Conservation (phyloP, 2,797 vertebrate species). For the Acropternis orthonyx region DNA sequence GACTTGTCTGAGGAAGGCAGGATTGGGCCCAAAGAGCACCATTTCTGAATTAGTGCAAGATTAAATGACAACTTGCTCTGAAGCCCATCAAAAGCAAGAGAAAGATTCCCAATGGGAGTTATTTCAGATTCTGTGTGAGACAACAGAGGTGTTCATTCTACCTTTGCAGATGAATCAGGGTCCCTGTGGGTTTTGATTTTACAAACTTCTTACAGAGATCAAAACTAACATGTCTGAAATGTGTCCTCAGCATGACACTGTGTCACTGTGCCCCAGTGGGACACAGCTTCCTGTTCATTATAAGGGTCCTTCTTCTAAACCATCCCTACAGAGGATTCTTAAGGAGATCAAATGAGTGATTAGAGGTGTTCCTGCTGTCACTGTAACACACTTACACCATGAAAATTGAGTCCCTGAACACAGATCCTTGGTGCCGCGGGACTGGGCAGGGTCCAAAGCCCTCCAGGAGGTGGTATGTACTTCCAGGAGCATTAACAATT, state of each 20-base stretch:
- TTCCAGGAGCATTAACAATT: slow-evolving; percentile 33
- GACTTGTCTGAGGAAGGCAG: neutral
- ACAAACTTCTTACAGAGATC: slow-evolving; percentile 47
- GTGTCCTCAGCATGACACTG: neutral
- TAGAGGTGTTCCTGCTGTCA: slow-evolving; percentile 45
- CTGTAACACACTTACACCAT: slow-evolving; percentile 23
- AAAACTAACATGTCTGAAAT: slow-evolving; percentile 17
- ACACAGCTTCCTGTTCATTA: slow-evolving; percentile 30
- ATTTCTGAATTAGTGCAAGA: neutral
- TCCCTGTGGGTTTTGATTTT: slow-evolving; percentile 69
- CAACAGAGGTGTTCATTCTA: slow-evolving; percentile 57
- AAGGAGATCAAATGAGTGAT: slow-evolving; percentile 55
- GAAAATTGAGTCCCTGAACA: neutral
- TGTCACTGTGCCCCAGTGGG: slow-evolving; percentile 13
- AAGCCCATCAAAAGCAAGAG: slow-evolving; percentile 9
- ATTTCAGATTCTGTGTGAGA: neutral
- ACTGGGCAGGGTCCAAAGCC: neutral
- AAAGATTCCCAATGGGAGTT: slow-evolving; percentile 11
- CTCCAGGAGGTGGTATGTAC: neutral
- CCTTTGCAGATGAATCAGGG: slow-evolving; percentile 65
- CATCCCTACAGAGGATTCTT: slow-evolving; percentile 7
- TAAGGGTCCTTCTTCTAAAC: slow-evolving; percentile 40
- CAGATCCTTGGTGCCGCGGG: neutral
- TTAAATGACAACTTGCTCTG: neutral
- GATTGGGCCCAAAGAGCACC: neutral